A percentile compares a stretch with the other conserved stretches of the same genome.
Conservation (phyloP, 2,113 vertebrate species). For the Percopsis transmontana region DNA sequence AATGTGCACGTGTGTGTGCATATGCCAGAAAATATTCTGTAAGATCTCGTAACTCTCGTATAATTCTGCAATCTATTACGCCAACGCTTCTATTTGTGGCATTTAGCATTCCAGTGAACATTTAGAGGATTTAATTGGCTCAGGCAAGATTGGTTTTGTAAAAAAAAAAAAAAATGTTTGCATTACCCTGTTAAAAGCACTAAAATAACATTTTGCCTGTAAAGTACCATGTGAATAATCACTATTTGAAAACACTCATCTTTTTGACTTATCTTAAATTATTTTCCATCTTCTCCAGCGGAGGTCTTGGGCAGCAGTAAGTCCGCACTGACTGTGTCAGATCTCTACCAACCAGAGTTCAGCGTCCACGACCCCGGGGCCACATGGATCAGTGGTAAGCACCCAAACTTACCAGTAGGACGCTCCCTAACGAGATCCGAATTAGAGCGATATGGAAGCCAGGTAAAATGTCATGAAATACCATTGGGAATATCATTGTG, state of each 20-base stretch:
- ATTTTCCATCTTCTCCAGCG: constrained; percentile 65
- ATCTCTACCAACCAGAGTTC: constrained; percentile 87
- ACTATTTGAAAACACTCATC: not conserved
- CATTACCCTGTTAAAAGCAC: no score
- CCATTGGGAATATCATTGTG: no score
- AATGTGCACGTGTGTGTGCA: not conserved
- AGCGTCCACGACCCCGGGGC: constrained; percentile 83
- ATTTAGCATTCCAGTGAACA: no score
- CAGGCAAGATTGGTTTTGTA: no score
- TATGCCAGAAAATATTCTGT: constrained; percentile 8
- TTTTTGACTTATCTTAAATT: not conserved
- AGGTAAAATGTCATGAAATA: no score
- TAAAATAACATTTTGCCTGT: no score
- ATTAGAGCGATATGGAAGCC: no score
- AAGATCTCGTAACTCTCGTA: not conserved
- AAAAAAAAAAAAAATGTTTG: no score
- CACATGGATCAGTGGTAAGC: constrained; percentile 88
- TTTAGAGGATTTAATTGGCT: no score
- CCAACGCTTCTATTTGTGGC: no score
- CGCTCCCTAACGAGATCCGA: not conserved
- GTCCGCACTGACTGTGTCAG: constrained; percentile 83
- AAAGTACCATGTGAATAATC: no score
- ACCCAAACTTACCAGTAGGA: not conserved
- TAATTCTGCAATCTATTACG: no score
- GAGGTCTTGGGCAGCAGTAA: constrained; percentile 83